A percentile compares a stretch with the other conserved stretches of the same genome.
Conservation (phyloP, 2,797 vertebrate genomes). For the Crenichthys baileyi region DNA sequence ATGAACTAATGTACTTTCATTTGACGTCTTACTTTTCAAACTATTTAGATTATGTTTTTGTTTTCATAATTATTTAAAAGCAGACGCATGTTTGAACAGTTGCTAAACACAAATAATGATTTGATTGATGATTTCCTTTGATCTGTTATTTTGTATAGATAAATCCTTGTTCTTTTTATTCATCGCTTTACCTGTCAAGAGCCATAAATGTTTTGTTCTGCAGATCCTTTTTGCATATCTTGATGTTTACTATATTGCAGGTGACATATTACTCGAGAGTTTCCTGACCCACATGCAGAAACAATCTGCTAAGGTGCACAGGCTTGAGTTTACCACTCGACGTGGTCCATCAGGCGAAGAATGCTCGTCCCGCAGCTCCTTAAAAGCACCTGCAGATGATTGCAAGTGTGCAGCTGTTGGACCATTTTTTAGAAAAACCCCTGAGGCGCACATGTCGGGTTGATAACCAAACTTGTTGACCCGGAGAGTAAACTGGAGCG, state of each 20-base stretch:
- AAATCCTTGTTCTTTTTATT: background rate
- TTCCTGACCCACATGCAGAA: too few species aligned
- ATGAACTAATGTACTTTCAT: conserved; percentile 28
- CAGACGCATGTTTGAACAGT: background rate
- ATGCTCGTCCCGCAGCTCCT: too few species aligned
- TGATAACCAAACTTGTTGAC: too few species aligned
- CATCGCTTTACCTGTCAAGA: background rate
- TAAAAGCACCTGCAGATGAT: too few species aligned
- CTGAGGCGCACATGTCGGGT: too few species aligned
- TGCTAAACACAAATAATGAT: background rate
- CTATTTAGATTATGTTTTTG: background rate
- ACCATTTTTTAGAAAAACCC: too few species aligned
- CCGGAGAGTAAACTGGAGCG: too few species aligned
- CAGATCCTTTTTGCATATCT: background rate
- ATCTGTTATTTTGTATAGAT: background rate
- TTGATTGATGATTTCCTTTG: background rate
- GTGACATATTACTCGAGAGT: background rate
- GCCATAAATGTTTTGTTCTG: background rate
- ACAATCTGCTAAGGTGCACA: too few species aligned
- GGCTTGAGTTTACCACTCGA: too few species aligned
- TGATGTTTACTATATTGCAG: background rate
- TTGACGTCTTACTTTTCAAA: conserved; percentile 42
- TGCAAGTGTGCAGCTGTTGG: too few species aligned
- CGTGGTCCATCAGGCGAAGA: too few species aligned
- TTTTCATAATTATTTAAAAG: background rate